A percentile compares a stretch with the other conserved stretches of the same genome.
phyloP scores from a whole-genome alignment of 2,888 invertebrate genomes.

The Mesodorylaimus sp. region DNA sequence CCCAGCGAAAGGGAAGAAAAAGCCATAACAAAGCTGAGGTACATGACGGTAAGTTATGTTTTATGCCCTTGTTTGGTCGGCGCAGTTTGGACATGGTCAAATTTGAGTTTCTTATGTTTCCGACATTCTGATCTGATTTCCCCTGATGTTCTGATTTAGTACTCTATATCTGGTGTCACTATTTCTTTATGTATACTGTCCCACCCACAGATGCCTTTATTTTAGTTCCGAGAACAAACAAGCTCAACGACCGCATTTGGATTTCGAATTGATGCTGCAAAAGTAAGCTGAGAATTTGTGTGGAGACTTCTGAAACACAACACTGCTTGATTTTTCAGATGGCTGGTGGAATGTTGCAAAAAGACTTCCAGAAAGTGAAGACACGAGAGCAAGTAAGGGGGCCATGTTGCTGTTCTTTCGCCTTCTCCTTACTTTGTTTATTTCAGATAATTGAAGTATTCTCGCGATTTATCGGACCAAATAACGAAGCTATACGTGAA shows the following conservation, averaged over 20 bases:
- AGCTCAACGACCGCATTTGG: slow-evolving; percentile 80
- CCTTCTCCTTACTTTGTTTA: background rate
- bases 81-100: background rate
- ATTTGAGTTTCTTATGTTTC: background rate
- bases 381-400: background rate
- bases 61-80: too few species aligned
- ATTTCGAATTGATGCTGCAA: slow-evolving; percentile 86
- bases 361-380: slow-evolving; percentile 7
- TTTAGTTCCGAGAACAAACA: slow-evolving; percentile 78
- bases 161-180: too few species aligned
- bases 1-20: slow-evolving; percentile 55
- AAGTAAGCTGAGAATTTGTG: slow-evolving; percentile 40
- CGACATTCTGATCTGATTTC: background rate
- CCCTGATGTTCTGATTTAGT: slow-evolving; percentile 1
- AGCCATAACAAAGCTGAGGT: slow-evolving; percentile 81
- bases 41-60: slow-evolving; percentile 50
- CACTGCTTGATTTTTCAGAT: background rate
- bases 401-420: background rate
- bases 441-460: slow-evolving; percentile 18
- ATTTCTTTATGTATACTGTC: too few species aligned
- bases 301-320: background rate
- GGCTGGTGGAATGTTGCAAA: background rate
- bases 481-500: slow-evolving; percentile 39
- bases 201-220: slow-evolving; percentile 11
- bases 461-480: slow-evolving; percentile 20